phyloP scores from a whole-genome alignment of 2,888 invertebrate genomes.

The Nephrotoma flavescens region DNA sequence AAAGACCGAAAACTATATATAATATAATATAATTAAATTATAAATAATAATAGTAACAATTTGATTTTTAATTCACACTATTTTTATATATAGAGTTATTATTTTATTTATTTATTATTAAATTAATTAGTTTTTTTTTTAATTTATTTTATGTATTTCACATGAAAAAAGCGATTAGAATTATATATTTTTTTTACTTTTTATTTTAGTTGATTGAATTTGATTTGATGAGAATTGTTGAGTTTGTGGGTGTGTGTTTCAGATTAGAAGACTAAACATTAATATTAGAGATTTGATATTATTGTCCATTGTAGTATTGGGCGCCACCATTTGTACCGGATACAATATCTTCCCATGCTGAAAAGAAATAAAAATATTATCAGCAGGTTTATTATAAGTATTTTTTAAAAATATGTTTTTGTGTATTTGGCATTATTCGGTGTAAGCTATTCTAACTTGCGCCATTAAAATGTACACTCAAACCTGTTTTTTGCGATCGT shows the following conservation, averaged over 20 bases:
- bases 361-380: conserved; percentile 21
- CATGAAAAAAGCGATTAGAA: conserved; percentile 1
- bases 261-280: neutral
- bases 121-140: neutral
- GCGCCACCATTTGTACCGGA: conserved; percentile 37
- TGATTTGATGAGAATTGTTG: neutral
- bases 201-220: neutral
- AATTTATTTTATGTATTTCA: neutral
- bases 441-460: too few species aligned
- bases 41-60: neutral
- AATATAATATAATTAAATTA: neutral
- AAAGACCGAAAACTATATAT: neutral
- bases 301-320: conserved; percentile 42
- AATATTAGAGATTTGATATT: conserved; percentile 13
- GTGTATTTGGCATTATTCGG: too few species aligned
- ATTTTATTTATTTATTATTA: neutral
- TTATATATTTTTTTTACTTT: neutral
- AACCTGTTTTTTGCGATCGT: too few species aligned
- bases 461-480: too few species aligned
- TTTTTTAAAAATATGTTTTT: too few species aligned
- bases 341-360: conserved; percentile 64
- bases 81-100: neutral
- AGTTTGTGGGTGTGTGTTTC: neutral
- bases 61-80: neutral
- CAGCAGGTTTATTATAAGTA: neutral